Evolutionary conservation across 2,888 invertebrate species (phyloP).

Genomic region (Aporophyla lueneburgensis): DNA sequence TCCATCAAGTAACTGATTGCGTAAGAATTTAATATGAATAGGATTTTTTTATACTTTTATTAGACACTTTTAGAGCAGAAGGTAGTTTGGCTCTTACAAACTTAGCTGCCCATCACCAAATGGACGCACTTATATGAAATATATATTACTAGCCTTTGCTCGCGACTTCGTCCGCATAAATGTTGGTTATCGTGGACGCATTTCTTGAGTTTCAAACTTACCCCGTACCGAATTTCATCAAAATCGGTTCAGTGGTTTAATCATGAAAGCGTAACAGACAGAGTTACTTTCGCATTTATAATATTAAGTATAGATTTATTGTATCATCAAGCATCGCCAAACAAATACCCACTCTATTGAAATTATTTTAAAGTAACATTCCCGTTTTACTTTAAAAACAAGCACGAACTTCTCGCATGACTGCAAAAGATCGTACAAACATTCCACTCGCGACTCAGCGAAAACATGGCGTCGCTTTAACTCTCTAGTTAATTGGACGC

Average conservation of each 20-base stretch:
- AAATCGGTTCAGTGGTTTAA: no score
- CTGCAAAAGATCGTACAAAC: conserved; percentile 42
- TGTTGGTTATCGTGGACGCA: no score
- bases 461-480: conserved; percentile 69
- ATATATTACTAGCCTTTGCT: no score
- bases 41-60: background rate
- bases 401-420: conserved; percentile 27
- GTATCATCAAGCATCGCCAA: background rate
- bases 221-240: no score
- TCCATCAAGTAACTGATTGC: background rate
- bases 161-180: no score
- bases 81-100: background rate
- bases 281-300: no score
- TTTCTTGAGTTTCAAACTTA: no score
- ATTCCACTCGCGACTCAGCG: conserved; percentile 55
- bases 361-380: conserved; percentile 3
- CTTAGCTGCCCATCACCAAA: background rate
- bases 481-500: conserved; percentile 76
- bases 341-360: no score
- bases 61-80: background rate
- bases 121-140: no score
- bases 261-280: no score
- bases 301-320: background rate
- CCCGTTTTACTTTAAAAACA: conserved; percentile 8
- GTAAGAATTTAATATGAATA: background rate